Evolutionary conservation across 2,888 invertebrate genomes (phyloP).

Genomic region (Celastrina argiolus): DNA sequence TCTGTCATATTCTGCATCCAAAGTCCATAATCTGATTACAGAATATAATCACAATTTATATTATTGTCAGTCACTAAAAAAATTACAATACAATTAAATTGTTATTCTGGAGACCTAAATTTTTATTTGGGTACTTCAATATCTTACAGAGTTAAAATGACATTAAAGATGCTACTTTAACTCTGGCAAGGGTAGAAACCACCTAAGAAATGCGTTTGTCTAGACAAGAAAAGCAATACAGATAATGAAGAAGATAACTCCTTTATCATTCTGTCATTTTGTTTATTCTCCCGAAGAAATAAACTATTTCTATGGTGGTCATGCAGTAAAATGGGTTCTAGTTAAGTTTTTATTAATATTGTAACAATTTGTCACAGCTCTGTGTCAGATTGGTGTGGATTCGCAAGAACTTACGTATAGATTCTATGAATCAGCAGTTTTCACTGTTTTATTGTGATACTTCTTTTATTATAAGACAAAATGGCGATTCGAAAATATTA

Average conservation of each 20-base stretch:
- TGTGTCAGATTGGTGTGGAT: conserved; percentile 45
- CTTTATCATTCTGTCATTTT: too few species aligned
- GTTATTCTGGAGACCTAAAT: too few species aligned
- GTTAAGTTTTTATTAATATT: conserved; percentile 21
- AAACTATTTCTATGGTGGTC: not conserved
- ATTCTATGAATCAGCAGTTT: conserved; percentile 75
- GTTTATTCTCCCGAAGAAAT: not conserved
- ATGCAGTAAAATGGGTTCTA: not conserved
- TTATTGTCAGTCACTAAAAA: not conserved
- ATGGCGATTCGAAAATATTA: conserved; percentile 57
- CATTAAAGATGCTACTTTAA: too few species aligned
- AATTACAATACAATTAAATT: not conserved
- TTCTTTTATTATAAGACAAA: conserved; percentile 58
- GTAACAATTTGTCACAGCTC: conserved; percentile 43
- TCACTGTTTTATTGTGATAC: conserved; percentile 74
- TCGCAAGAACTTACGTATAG: conserved; percentile 51
- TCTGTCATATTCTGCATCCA: not conserved
- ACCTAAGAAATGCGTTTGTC: too few species aligned
- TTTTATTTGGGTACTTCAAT: too few species aligned
- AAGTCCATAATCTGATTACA: not conserved
- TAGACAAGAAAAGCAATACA: too few species aligned
- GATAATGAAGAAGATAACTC: too few species aligned
- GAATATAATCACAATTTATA: not conserved
- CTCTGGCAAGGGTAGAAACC: too few species aligned
- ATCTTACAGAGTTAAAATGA: too few species aligned